phyloP scores from a whole-genome alignment of 2,797 vertebrate genomes.

The Phoeniculus purpureus region DNA sequence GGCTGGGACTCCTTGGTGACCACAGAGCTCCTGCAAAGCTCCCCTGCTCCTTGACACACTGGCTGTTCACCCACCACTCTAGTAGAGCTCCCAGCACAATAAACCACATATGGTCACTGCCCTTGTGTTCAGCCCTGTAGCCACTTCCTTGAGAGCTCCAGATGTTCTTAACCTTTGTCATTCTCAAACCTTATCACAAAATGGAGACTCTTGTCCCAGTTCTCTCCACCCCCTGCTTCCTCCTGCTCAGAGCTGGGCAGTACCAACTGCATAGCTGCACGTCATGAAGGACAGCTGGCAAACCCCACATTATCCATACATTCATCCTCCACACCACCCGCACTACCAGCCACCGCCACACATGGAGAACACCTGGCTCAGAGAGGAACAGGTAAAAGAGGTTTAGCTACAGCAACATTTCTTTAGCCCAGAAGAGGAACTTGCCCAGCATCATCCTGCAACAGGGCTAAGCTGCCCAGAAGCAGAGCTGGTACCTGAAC shows the following conservation, averaged over 20 bases:
- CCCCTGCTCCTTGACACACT: background rate
- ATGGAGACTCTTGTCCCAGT: background rate
- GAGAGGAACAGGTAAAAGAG: background rate
- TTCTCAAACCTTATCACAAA: background rate
- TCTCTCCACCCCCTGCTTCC: background rate
- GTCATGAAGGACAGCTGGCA: background rate
- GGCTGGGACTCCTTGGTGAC: background rate
- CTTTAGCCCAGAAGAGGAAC: background rate
- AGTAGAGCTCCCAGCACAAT: background rate
- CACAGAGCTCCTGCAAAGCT: background rate
- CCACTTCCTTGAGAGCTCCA: conserved; percentile 38
- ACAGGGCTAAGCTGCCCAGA: background rate
- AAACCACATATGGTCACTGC: background rate
- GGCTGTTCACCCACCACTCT: background rate
- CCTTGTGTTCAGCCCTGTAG: background rate
- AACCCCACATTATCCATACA: background rate
- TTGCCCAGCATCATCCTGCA: background rate
- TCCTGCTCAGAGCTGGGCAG: background rate
- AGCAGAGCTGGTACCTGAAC: background rate
- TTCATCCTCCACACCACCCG: accelerated
- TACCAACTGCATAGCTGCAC: background rate
- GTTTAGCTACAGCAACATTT: background rate
- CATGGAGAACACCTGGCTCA: background rate
- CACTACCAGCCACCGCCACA: background rate
- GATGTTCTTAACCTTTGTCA: background rate